Percentiles rank a stretch among this genome's conserved stretches.
Conservation (phyloP, 1,140 invertebrate species). For the Yoshiicerus persimilis region DNA sequence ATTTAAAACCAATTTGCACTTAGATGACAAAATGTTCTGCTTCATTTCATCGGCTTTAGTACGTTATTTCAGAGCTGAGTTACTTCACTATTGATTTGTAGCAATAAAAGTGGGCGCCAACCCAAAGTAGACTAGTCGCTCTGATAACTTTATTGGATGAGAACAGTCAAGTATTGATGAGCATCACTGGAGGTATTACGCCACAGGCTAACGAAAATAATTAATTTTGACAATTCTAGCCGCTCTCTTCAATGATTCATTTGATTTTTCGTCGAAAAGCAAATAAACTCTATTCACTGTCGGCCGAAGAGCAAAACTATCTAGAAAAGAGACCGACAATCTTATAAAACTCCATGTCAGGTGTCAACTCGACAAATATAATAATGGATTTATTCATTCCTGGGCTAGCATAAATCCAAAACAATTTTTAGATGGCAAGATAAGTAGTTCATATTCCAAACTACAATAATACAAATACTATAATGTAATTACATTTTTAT, state of each 20-base stretch:
- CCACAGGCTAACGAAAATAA: neutral
- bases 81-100: conserved; percentile 15
- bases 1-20: conserved; percentile 13
- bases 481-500: too few relatives aligned
- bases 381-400: neutral
- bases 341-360: neutral
- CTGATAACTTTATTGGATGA: neutral
- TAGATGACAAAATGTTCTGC: neutral
- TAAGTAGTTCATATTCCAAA: too few relatives aligned
- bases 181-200: conserved; percentile 16
- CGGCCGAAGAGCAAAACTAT: neutral
- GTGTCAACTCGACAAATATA: neutral
- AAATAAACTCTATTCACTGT: neutral
- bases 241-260: neutral
- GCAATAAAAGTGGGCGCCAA: conserved; percentile 4
- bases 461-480: too few relatives aligned
- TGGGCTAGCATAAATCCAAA: too few relatives aligned
- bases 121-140: neutral
- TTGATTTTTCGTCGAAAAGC: neutral
- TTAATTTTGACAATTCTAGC: neutral
- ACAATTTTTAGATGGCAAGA: too few relatives aligned
- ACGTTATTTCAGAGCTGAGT: neutral
- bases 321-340: neutral
- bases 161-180: neutral
- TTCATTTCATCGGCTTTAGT: neutral